A percentile compares a stretch with the other conserved stretches of the same genome.
Evolutionary conservation across 2,888 invertebrate species (phyloP).

Genomic region (Brachynemurus nebulosus): DNA sequence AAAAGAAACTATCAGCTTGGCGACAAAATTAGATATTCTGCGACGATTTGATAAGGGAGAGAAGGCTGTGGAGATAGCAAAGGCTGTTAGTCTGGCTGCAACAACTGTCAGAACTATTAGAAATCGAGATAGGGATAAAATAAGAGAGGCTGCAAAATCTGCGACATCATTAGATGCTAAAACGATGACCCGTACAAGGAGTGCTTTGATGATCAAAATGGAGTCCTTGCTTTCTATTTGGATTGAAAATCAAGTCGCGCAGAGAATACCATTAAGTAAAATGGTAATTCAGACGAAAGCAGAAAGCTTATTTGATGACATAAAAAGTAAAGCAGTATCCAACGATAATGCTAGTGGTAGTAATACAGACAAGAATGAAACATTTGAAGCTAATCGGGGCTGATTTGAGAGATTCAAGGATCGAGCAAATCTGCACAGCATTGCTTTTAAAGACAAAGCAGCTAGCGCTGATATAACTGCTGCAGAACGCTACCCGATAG

Average conservation of each 20-base stretch:
- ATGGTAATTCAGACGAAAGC: slow-evolving; percentile 19
- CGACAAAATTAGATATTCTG: slow-evolving; percentile 15
- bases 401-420: slow-evolving; percentile 16
- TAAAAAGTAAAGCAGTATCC: slow-evolving; percentile 15
- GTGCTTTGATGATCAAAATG: slow-evolving; percentile 16
- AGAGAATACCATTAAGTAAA: slow-evolving; percentile 18
- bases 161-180: slow-evolving; percentile 16
- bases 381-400: slow-evolving; percentile 18
- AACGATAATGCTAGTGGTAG: slow-evolving; percentile 5
- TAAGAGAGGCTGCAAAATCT: slow-evolving; percentile 17
- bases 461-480: slow-evolving; percentile 9
- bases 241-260: slow-evolving; percentile 17
- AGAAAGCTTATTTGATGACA: slow-evolving; percentile 17
- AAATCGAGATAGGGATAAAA: slow-evolving; percentile 18
- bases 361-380: slow-evolving; percentile 1
- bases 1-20: slow-evolving; percentile 13
- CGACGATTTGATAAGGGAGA: slow-evolving; percentile 16
- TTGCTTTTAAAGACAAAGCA: slow-evolving; percentile 17
- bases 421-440: slow-evolving; percentile 14
- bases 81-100: slow-evolving; percentile 11
- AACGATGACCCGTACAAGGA: slow-evolving; percentile 16
- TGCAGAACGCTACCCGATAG: neutral
- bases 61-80: slow-evolving; percentile 16
- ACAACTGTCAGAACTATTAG: slow-evolving; percentile 15
- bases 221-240: slow-evolving; percentile 12